Evolutionary conservation across 2,888 invertebrate genomes (phyloP).

Genomic region (Macaria notata): DNA sequence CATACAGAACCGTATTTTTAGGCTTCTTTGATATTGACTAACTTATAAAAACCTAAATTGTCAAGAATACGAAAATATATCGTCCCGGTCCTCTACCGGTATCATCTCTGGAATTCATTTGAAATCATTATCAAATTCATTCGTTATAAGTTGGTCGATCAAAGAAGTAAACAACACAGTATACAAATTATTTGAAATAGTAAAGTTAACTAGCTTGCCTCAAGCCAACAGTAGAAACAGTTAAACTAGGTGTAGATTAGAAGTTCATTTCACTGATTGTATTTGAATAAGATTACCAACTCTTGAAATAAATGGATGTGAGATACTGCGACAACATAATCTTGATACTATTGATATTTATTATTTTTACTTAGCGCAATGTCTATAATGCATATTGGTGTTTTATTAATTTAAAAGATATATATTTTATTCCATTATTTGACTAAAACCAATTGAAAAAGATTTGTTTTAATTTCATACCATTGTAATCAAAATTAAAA

Average conservation of each 20-base stretch:
- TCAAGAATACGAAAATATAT: background rate
- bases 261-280: conserved; percentile 24
- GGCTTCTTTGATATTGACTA: conserved; percentile 4
- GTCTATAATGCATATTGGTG: no score
- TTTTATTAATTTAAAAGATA: no score
- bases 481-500: background rate
- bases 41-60: conserved; percentile 1
- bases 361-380: no score
- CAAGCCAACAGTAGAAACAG: conserved; percentile 23
- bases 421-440: no score
- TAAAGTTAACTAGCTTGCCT: conserved; percentile 28
- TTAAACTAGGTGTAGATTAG: conserved; percentile 28
- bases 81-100: background rate
- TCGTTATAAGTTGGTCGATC: conserved; percentile 9
- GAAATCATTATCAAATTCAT: background rate
- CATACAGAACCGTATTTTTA: conserved; percentile 16
- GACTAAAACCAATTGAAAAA: no score
- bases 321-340: conserved; percentile 19
- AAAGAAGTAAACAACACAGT: background rate
- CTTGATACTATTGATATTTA: background rate
- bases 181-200: conserved; percentile 26
- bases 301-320: conserved; percentile 18
- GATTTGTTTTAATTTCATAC: background rate
- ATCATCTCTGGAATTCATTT: no score
- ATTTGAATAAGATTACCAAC: conserved; percentile 15